These are phyloP conservation scores for Megaustenia siamemsis DNA, from an alignment of 2,888 invertebrate genomes.

Conservation along the genomic window DNA sequence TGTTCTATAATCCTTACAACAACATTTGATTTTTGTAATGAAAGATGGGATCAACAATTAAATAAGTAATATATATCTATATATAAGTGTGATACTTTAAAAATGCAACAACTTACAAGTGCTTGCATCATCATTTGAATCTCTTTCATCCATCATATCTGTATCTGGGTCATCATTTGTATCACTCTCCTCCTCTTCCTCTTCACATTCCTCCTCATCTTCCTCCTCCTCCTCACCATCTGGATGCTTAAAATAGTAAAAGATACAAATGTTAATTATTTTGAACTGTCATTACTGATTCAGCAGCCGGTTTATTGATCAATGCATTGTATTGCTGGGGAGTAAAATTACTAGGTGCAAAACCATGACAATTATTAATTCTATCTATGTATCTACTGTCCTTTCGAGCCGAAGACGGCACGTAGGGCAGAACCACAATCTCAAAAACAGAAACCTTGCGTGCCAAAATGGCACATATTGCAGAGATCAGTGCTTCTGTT, in stretches of 20 bases:
- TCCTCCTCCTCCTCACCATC: slow-evolving; percentile 80
- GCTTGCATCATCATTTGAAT: slow-evolving; percentile 73
- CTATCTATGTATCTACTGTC: no score
- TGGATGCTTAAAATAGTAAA: slow-evolving; percentile 65
- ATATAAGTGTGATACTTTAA: neutral
- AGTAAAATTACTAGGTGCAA: no score
- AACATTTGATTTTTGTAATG: neutral
- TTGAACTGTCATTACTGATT: no score
- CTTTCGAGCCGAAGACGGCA: no score
- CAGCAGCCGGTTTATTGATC: no score
- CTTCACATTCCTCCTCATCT: slow-evolving; percentile 80
- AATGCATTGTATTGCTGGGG: no score
- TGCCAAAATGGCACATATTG: no score
- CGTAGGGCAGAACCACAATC: no score
- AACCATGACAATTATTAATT: no score
- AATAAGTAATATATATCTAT: neutral
- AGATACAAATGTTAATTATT: neutral
- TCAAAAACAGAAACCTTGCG: no score
- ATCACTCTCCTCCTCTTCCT: slow-evolving; percentile 80
- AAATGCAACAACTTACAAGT: slow-evolving; percentile 55
- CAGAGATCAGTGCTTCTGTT: no score
- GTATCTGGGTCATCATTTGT: slow-evolving; percentile 79
- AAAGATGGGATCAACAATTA: no score
- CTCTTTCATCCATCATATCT: slow-evolving; percentile 78
- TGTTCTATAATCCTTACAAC: neutral